Conservation (phyloP, 2,113 vertebrate genomes). For the Pyxicephalus adspersus region DNA sequence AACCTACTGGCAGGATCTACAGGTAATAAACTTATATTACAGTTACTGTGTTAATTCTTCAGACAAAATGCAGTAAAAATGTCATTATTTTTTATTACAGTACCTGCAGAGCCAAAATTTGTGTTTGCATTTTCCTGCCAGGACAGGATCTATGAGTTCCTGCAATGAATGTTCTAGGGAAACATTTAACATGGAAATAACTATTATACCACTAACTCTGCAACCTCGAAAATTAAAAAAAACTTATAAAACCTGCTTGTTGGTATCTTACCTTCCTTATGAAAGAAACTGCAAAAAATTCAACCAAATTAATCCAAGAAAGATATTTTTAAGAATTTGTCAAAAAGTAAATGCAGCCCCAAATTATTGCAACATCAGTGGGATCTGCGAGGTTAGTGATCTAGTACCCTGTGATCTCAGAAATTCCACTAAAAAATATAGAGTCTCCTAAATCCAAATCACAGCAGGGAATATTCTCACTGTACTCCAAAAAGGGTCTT, state of each 20-base stretch:
- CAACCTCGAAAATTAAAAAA: neutral
- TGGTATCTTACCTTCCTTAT: neutral
- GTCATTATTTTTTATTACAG: too few species aligned
- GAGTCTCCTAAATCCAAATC: neutral
- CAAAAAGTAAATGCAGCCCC: too few species aligned
- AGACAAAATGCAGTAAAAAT: too few species aligned
- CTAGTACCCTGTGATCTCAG: too few species aligned
- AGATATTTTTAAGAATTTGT: too few species aligned
- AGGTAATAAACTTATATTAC: too few species aligned
- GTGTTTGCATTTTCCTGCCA: neutral
- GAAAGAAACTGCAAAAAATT: neutral
- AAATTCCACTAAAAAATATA: neutral
- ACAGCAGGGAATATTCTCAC: too few species aligned
- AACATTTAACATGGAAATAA: neutral
- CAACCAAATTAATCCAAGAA: neutral
- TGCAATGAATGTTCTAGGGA: neutral
- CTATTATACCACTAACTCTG: neutral
- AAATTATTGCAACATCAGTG: constrained; percentile 1
- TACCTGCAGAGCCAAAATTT: neutral
- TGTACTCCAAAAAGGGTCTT: too few species aligned
- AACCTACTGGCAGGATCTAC: too few species aligned
- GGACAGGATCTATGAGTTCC: too few species aligned
- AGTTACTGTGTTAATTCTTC: too few species aligned
- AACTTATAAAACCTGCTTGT: constrained; percentile 4
- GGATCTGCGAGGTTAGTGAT: too few species aligned